phyloP scores from a whole-genome alignment of 2,113 vertebrate genomes.

The Neolamprologus caudopunctatus region DNA sequence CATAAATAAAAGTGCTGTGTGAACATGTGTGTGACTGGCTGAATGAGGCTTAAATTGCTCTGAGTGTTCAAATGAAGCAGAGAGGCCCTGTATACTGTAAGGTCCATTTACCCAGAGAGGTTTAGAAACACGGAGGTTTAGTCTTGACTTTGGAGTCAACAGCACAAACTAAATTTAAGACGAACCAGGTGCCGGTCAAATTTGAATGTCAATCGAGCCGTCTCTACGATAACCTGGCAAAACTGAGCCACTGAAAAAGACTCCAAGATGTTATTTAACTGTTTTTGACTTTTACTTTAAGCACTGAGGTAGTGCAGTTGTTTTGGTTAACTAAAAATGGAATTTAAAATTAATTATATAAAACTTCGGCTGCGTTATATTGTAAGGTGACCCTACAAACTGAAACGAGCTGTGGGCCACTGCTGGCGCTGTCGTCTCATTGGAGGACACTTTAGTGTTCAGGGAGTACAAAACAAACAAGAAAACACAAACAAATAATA shows the following conservation, averaged over 20 bases:
- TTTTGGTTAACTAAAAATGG: not conserved
- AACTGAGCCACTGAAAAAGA: not conserved
- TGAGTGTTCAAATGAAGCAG: not conserved
- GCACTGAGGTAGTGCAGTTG: not conserved
- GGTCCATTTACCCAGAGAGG: not conserved
- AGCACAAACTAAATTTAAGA: not conserved
- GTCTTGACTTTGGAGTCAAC: not conserved
- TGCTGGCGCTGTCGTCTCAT: not conserved
- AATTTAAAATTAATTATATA: not conserved
- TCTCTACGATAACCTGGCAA: not conserved
- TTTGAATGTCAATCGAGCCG: not conserved
- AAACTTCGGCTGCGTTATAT: rapidly evolving
- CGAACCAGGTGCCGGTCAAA: not conserved
- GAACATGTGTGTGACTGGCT: not conserved
- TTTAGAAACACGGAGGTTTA: not conserved
- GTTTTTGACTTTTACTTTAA: not conserved
- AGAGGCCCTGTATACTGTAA: not conserved
- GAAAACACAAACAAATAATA: not conserved
- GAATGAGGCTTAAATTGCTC: not conserved
- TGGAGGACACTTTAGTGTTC: not conserved
- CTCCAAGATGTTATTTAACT: not conserved
- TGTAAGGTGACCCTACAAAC: not conserved
- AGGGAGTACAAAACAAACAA: not conserved
- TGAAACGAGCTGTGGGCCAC: not conserved
- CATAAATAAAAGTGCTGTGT: not conserved